Percentiles rank a stretch among this genome's conserved stretches.
These are phyloP conservation scores for Podarcis lilfordi DNA, from an alignment of 2,797 vertebrate species.

Conservation along the genomic window DNA sequence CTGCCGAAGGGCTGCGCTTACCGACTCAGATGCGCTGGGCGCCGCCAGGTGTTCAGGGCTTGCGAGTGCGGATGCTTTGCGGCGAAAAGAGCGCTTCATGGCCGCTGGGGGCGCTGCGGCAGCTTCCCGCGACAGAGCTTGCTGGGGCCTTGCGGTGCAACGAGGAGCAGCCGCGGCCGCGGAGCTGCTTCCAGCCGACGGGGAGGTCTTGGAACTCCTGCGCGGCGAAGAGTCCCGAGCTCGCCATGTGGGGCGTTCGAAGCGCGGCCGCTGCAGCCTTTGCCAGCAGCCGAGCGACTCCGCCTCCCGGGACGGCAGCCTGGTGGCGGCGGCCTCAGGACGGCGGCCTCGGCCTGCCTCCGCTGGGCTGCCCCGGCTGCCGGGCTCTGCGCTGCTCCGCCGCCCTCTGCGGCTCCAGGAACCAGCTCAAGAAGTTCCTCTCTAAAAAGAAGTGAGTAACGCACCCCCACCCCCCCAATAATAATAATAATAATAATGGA, in stretches of 20 bases:
- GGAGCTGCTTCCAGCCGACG: too few species aligned
- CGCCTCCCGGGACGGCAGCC: accelerated
- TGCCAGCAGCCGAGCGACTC: neutral
- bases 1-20: too few species aligned
- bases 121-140: accelerated
- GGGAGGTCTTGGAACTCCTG: too few species aligned
- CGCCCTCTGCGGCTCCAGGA: constrained; percentile 41
- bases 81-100: accelerated
- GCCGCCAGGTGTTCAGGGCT: too few species aligned
- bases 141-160: neutral
- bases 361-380: accelerated
- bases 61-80: neutral
- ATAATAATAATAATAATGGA: too few species aligned
- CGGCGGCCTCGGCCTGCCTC: accelerated
- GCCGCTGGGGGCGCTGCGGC: neutral
- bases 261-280: accelerated
- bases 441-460: constrained; percentile 72
- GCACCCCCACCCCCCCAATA: accelerated
- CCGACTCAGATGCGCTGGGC: too few species aligned
- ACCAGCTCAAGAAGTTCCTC: constrained; percentile 74
- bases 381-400: constrained; percentile 58
- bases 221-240: accelerated
- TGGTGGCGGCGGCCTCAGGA: neutral
- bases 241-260: constrained; percentile 3
- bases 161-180: too few species aligned